Conservation (phyloP, 2,888 invertebrate genomes). For the Rhaphigaster nebulosa region DNA sequence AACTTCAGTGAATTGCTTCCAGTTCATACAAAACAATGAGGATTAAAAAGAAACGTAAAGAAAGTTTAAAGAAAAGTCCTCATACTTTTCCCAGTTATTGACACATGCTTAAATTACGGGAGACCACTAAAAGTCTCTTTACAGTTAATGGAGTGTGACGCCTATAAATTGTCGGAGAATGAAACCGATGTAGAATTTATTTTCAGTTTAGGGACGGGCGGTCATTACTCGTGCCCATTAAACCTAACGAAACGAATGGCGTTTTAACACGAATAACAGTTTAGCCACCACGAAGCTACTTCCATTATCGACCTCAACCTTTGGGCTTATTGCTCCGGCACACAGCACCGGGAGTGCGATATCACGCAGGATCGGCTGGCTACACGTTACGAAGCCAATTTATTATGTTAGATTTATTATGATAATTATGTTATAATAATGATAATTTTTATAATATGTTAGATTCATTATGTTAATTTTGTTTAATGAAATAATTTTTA, state of each 20-base stretch:
- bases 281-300: not conserved
- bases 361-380: not conserved
- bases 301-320: not conserved
- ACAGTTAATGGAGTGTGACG: not conserved
- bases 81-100: not conserved
- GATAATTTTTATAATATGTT: too few relatives aligned
- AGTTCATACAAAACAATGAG: not conserved
- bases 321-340: not conserved
- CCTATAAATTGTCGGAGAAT: conserved; percentile 15
- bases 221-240: not conserved
- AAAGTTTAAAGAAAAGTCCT: too few relatives aligned
- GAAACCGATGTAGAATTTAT: not conserved
- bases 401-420: too few relatives aligned
- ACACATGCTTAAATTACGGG: not conserved
- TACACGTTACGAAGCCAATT: not conserved
- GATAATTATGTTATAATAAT: too few relatives aligned
- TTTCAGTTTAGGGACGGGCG: not conserved
- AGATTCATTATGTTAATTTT: too few relatives aligned
- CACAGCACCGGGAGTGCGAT: not conserved
- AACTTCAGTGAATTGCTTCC: not conserved
- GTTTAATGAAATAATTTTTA: too few relatives aligned
- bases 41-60: not conserved
- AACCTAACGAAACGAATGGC: not conserved
- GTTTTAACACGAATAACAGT: conserved; percentile 13
- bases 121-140: not conserved